Evolutionary conservation across 1,140 invertebrate genomes (phyloP).

Genomic region (Drosophila pseudoananassae): DNA sequence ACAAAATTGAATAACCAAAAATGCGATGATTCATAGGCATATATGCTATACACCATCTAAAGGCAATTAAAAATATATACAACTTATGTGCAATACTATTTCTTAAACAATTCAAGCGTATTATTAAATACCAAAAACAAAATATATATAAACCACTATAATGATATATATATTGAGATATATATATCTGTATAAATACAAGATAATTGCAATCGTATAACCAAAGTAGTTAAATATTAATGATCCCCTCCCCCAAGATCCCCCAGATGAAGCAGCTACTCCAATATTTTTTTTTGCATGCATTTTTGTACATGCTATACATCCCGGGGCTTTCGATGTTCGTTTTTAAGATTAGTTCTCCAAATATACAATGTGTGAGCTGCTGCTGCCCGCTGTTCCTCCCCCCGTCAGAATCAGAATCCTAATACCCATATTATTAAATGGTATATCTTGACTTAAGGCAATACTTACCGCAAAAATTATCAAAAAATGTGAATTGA

Average conservation of each 20-base stretch:
- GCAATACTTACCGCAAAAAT: constrained; percentile 41
- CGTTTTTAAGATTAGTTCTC: constrained; percentile 2
- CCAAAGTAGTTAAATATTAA: constrained; percentile 71
- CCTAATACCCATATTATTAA: constrained; percentile 37
- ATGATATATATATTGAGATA: constrained; percentile 7
- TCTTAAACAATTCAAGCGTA: constrained; percentile 56
- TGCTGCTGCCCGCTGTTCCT: constrained; percentile 8
- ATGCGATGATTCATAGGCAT: constrained; percentile 15
- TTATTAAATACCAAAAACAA: constrained; percentile 35
- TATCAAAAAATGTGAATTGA: constrained; percentile 56
- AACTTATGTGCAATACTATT: constrained; percentile 80
- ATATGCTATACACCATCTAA: constrained; percentile 48
- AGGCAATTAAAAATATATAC: constrained; percentile 53
- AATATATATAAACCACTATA: constrained; percentile 21
- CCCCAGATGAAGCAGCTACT: constrained; percentile 4
- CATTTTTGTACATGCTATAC: constrained; percentile 37
- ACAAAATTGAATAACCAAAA: constrained; percentile 18
- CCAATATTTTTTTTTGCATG: constrained; percentile 23
- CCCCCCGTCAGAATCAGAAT: constrained; percentile 10
- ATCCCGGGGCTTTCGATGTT: constrained; percentile 19
- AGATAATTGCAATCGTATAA: constrained; percentile 67
- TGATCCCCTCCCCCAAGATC: background rate
- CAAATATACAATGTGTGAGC: background rate
- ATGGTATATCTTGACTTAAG: constrained; percentile 44
- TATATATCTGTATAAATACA: constrained; percentile 50